phyloP scores from a whole-genome alignment of 2,888 invertebrate genomes.

The Syrista parreyssii region DNA sequence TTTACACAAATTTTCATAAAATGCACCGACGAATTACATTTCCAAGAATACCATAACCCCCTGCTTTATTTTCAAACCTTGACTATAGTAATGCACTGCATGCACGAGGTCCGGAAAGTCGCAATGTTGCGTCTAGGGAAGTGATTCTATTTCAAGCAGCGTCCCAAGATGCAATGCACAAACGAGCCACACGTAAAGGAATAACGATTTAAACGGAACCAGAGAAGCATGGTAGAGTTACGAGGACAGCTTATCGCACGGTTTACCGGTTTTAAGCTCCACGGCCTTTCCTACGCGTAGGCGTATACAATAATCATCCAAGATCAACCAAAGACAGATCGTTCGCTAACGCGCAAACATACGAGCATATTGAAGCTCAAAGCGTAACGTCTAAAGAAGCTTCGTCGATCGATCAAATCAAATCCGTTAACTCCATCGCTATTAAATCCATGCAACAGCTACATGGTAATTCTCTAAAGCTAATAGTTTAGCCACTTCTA shows the following conservation, averaged over 20 bases:
- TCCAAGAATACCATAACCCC: neutral
- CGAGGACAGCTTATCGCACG: neutral
- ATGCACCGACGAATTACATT: neutral
- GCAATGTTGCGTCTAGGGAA: neutral
- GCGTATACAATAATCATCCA: conserved; percentile 22
- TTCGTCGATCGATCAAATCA: neutral
- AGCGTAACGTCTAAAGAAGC: neutral
- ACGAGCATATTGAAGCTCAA: neutral
- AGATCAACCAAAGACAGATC: conserved; percentile 24
- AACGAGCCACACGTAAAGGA: neutral
- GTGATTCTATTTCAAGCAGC: neutral
- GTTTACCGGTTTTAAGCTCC: neutral
- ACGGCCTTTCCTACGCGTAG: neutral
- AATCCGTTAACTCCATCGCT: neutral
- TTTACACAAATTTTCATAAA: neutral
- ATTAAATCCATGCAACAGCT: neutral
- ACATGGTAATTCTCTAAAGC: neutral
- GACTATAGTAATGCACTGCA: neutral
- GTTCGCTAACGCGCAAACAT: conserved; percentile 16
- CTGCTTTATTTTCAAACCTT: neutral
- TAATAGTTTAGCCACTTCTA: neutral
- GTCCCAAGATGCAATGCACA: neutral
- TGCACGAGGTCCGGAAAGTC: neutral
- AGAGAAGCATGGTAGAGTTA: neutral
- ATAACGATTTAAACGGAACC: conserved; percentile 1